phyloP scores from a whole-genome alignment of 2,113 vertebrate genomes.

The Melanerpes formicivorus region DNA sequence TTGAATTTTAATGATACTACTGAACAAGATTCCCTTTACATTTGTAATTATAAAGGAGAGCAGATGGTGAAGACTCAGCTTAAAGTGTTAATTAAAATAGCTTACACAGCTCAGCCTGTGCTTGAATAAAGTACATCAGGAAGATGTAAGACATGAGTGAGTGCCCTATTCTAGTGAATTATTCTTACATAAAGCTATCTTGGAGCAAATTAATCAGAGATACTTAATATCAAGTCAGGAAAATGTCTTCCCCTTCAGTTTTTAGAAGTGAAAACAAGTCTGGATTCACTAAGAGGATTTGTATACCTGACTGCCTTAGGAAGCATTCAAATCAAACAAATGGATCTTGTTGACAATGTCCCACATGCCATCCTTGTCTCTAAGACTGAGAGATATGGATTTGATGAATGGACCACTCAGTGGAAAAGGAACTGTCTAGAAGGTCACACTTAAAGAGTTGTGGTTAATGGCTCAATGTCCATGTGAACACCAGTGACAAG shows the following conservation, averaged over 20 bases:
- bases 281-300: background rate
- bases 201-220: constrained; percentile 9
- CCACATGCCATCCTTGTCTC: no score
- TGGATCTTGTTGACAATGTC: background rate
- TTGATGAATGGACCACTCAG: no score
- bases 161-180: background rate
- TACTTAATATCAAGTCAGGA: background rate
- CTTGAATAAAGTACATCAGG: constrained; percentile 39
- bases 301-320: background rate
- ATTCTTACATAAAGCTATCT: background rate
- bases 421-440: no score
- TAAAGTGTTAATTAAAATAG: constrained; percentile 78
- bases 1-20: constrained; percentile 69
- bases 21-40: constrained; percentile 47
- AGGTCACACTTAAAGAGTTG: no score
- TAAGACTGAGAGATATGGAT: no score
- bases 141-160: background rate
- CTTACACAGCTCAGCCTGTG: constrained; percentile 48
- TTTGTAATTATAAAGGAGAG: constrained; percentile 73
- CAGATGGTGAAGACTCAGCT: constrained; percentile 74
- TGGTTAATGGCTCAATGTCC: no score
- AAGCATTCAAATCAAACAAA: background rate
- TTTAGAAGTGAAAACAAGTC: background rate
- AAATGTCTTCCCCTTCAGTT: constrained; percentile 1
- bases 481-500: no score